Evolutionary conservation across 2,888 invertebrate genomes (phyloP).

Genomic region (Malthinus flaveolus): DNA sequence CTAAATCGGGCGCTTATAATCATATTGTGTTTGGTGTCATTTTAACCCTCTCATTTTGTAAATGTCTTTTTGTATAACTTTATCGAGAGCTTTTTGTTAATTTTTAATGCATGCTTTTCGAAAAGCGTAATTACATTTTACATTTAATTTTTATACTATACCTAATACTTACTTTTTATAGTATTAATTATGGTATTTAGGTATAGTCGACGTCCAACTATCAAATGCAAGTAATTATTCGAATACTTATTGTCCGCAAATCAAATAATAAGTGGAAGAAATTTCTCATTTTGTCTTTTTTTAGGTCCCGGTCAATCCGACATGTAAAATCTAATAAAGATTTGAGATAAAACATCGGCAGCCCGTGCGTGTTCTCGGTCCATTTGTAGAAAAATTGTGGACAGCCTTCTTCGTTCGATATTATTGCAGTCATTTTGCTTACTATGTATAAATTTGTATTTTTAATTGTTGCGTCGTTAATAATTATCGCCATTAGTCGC

Average conservation of each 20-base stretch:
- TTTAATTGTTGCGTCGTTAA: no score
- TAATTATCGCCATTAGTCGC: no score
- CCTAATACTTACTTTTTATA: constrained; percentile 2
- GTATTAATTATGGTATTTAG: no score
- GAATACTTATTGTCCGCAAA: background rate
- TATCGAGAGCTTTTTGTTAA: background rate
- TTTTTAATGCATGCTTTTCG: background rate
- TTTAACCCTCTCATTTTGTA: background rate
- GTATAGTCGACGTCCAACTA: constrained; percentile 12
- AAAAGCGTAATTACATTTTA: background rate
- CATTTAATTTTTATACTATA: background rate
- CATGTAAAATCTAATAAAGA: constrained; percentile 55
- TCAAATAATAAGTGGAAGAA: background rate
- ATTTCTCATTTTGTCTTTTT: constrained; percentile 39
- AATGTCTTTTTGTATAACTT: constrained; percentile 3
- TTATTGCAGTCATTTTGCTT: no score
- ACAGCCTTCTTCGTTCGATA: no score
- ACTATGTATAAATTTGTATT: no score
- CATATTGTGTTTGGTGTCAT: constrained; percentile 28
- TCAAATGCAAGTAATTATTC: constrained; percentile 34
- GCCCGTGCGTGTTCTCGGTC: no score
- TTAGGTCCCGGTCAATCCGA: constrained; percentile 66
- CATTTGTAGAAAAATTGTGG: no score
- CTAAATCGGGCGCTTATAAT: constrained; percentile 21
- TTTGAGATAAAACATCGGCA: no score